Base-by-base conservation (phyloP, 2,797 vertebrate species). In the Telmatherina bonti region DNA sequence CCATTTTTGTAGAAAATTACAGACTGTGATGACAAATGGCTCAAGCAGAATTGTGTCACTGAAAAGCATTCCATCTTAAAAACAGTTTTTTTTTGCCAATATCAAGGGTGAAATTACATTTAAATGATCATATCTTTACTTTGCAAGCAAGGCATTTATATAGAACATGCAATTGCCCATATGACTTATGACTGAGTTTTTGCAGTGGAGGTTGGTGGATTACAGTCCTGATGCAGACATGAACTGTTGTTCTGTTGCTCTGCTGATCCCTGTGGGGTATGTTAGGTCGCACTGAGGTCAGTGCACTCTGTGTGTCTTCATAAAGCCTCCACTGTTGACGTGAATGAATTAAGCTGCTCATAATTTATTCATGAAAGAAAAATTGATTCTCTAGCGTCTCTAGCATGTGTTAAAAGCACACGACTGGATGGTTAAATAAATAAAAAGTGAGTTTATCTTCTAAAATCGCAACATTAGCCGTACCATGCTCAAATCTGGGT, bases 321-420 rank as follows among this genome's bases (percentile, higher is more conserved):
- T 77, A 51, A 82, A 68, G 18, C 49, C 49, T 55, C 2, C 12
- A 26, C 68, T 75, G 76, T 76, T 80, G 73, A 75, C 71, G 79
- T 45, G 29, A 82, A 73, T 67, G 3, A 78, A 79, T 79, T 41
- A 55, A 77, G 76, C 77, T 22, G 7, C 45, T 70, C 41, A 81
- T 85, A 53, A 82, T 70, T 85, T 82, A 84, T 89, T 87, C 49
- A 84, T 78, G 33, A 26, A 5, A 2, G 18, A 4, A 27, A 35
- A 31, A 76, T 76, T 71, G 63, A 83, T 79, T 78, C 36, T 43
- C 35, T 41, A 35, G 5, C n/a, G 24, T 78, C 43, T 38, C 41
- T 41, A 41, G 5, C 24, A n/a, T 36, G 13, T 11, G 60, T 62
- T 55, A 30, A 64, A 69, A 61, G 58, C 67, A 65, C 51, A 68